Conservation (phyloP, 1,140 invertebrate species). For the Alviniconcha marisindica region DNA sequence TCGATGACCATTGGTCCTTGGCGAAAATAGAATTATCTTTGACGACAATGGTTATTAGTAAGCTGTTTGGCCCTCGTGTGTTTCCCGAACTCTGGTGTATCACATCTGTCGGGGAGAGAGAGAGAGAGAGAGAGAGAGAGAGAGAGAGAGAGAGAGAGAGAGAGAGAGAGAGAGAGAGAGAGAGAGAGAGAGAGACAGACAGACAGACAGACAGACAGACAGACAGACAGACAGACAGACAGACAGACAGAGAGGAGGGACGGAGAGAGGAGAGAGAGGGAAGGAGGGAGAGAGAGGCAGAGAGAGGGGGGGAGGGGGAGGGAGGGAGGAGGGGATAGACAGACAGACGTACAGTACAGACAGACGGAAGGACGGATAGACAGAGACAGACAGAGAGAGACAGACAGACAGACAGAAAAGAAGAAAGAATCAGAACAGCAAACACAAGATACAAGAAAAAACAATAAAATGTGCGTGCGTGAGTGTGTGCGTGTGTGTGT, state of each 20-base stretch:
- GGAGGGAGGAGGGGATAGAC: not conserved
- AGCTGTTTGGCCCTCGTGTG: too few relatives aligned
- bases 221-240: not conserved
- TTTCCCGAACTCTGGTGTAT: too few relatives aligned
- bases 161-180: not conserved
- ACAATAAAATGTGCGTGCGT: slow-evolving; percentile 26
- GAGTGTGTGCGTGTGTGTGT: slow-evolving; percentile 36
- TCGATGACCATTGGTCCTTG: too few relatives aligned
- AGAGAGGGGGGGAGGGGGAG: not conserved
- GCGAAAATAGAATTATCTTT: too few relatives aligned
- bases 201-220: not conserved
- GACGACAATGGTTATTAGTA: too few relatives aligned
- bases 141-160: not conserved
- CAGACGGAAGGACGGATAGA: not conserved
- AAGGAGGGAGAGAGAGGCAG: not conserved
- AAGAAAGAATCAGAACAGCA: not conserved
- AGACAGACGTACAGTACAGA: not conserved
- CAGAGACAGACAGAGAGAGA: not conserved
- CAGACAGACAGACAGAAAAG: not conserved
- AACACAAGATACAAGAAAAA: not conserved
- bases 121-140: slow-evolving; percentile 3
- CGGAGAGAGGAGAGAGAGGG: not conserved
- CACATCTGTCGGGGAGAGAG: not conserved
- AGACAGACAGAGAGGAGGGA: not conserved
- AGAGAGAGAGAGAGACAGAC: not conserved